These are phyloP conservation scores for Agrotis exclamationis DNA, from an alignment of 2,888 invertebrate species.

Conservation along the genomic window DNA sequence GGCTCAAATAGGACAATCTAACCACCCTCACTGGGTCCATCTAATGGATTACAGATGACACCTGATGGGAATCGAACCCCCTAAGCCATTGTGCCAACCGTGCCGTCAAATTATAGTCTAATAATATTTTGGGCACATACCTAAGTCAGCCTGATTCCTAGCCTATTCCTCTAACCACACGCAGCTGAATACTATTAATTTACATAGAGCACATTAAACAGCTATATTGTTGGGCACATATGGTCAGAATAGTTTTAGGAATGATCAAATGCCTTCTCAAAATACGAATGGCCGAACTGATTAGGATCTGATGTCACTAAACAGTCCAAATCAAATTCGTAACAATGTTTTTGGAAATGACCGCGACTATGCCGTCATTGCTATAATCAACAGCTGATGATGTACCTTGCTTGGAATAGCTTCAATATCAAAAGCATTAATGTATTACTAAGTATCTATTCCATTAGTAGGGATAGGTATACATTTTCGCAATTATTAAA, in stretches of 20 bases:
- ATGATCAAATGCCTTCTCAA: conserved; percentile 20
- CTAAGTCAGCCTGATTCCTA: background rate
- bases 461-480: too few relatives aligned
- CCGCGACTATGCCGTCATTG: conserved; percentile 35
- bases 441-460: background rate
- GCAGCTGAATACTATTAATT: background rate
- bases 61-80: too few relatives aligned
- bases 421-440: conserved; percentile 20
- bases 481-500: too few relatives aligned
- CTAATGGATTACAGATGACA: too few relatives aligned
- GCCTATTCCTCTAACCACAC: background rate
- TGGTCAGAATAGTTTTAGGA: background rate
- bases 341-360: conserved; percentile 41
- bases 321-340: conserved; percentile 20
- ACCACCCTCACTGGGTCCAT: too few relatives aligned
- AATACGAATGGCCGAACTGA: conserved; percentile 29
- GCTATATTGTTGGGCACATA: background rate
- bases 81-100: too few relatives aligned
- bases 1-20: too few relatives aligned
- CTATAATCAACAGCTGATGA: conserved; percentile 30
- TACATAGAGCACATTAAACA: background rate
- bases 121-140: background rate
- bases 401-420: conserved; percentile 31
- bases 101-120: background rate
- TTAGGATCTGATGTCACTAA: conserved; percentile 41